phyloP scores from a whole-genome alignment of 1,140 invertebrate species.

The Hyposmocoma kahamanoa region DNA sequence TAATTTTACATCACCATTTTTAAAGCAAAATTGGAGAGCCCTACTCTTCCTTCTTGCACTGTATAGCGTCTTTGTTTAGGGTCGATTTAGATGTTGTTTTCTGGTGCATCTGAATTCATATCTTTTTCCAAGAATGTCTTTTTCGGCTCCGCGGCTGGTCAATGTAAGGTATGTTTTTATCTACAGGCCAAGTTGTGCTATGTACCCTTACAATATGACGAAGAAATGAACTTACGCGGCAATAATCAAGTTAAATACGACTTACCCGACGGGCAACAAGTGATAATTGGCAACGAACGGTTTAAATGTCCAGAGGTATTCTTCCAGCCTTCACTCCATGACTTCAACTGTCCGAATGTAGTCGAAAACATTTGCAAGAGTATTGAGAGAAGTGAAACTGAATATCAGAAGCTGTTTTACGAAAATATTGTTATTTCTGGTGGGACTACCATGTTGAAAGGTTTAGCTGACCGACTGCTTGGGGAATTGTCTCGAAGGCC shows the following conservation, averaged over 20 bases:
- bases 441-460: slow-evolving; percentile 88
- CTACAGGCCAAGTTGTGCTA: slow-evolving; percentile 73
- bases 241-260: slow-evolving; percentile 78
- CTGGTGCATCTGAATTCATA: no score
- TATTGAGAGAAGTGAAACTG: slow-evolving; percentile 88
- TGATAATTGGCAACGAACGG: slow-evolving; percentile 88
- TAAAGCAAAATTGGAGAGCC: no score
- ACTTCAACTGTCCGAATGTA: slow-evolving; percentile 84
- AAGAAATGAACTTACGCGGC: slow-evolving; percentile 12
- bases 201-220: slow-evolving; percentile 33
- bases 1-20: no score
- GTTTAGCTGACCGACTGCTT: slow-evolving; percentile 83
- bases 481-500: slow-evolving; percentile 84
- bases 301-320: slow-evolving; percentile 91
- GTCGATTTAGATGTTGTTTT: no score
- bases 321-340: slow-evolving; percentile 86
- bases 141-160: no score
- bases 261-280: slow-evolving; percentile 87
- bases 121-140: no score
- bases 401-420: slow-evolving; percentile 86
- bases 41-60: no score
- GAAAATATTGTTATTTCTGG: slow-evolving; percentile 87
- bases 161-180: no score
- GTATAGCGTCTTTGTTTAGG: no score
- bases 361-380: slow-evolving; percentile 88